Evolutionary conservation across 2,113 vertebrate species (phyloP).

Genomic region (Fulmarus glacialis): DNA sequence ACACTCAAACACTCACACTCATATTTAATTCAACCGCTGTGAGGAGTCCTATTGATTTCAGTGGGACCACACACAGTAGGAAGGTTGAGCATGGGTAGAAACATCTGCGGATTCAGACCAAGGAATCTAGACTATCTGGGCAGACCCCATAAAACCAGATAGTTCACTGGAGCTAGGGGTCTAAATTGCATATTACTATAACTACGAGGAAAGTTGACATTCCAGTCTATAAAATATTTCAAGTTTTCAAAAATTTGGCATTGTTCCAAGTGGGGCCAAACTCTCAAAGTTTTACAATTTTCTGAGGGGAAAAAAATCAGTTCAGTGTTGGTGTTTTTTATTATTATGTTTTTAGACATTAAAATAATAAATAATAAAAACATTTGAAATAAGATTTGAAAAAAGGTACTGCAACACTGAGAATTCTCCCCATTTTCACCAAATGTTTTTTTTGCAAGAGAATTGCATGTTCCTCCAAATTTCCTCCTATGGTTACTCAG

Average conservation of each 20-base stretch:
- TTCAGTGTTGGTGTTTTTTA: background rate
- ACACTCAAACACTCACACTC: background rate
- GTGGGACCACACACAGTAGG: slow-evolving; percentile 34
- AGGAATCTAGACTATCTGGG: slow-evolving; percentile 24
- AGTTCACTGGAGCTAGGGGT: background rate
- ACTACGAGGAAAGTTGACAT: background rate
- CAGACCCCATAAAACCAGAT: slow-evolving; percentile 20
- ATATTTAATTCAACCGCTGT: background rate
- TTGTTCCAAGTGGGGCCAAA: background rate
- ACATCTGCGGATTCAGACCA: background rate
- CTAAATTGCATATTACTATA: background rate
- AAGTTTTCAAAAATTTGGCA: background rate
- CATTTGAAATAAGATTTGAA: background rate
- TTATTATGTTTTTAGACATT: background rate
- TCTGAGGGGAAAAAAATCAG: background rate
- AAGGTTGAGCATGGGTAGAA: slow-evolving; percentile 28
- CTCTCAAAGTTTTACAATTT: background rate
- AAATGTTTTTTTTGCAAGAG: background rate
- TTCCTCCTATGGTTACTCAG: background rate
- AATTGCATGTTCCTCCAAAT: background rate
- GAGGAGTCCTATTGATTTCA: background rate
- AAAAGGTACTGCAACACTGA: background rate
- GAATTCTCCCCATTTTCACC: background rate
- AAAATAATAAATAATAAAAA: background rate
- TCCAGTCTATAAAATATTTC: background rate